These are phyloP conservation scores for Trachymyrmex cornetzi DNA, from an alignment of 1,140 invertebrate genomes.

Conservation along the genomic window DNA sequence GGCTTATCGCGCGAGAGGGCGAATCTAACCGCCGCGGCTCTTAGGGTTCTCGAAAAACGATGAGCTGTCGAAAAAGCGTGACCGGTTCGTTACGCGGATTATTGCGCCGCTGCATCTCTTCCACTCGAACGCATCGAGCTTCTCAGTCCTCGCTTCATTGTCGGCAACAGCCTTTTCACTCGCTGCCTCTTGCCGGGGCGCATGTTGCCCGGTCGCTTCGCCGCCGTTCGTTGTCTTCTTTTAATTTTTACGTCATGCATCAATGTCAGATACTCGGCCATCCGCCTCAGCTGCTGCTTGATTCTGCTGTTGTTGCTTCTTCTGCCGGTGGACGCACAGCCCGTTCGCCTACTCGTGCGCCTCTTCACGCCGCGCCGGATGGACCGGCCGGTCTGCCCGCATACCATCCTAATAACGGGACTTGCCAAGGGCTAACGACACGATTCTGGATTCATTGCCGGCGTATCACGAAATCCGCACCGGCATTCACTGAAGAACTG, in stretches of 20 bases:
- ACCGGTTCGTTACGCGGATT: conserved; percentile 46
- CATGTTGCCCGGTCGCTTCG: neutral
- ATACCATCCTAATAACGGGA: conserved; percentile 80
- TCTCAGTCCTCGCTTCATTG: conserved; percentile 51
- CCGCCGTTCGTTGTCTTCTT: conserved; percentile 50
- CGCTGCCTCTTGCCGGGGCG: neutral
- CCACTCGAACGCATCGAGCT: conserved; percentile 6
- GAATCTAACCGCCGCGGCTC: conserved; percentile 25
- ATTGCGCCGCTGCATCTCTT: conserved; percentile 41
- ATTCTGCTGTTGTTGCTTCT: conserved; percentile 52
- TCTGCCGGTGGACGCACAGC: conserved; percentile 17
- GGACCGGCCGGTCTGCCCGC: conserved; percentile 68
- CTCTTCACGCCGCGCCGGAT: conserved; percentile 35
- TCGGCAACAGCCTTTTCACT: conserved; percentile 26
- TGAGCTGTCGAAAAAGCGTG: conserved; percentile 59
- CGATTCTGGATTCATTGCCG: conserved; percentile 70
- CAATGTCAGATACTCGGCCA: conserved; percentile 67
- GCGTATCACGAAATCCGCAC: conserved; percentile 47
- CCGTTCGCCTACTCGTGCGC: conserved; percentile 38
- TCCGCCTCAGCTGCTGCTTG: conserved; percentile 62
- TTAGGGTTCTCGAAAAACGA: conserved; percentile 43
- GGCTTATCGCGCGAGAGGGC: conserved; percentile 28
- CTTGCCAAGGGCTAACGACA: conserved; percentile 73
- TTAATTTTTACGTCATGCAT: conserved; percentile 75
- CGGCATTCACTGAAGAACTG: neutral